Base-by-base conservation (phyloP, 2,113 vertebrate genomes). In the Rhabdomys dilectus region DNA sequence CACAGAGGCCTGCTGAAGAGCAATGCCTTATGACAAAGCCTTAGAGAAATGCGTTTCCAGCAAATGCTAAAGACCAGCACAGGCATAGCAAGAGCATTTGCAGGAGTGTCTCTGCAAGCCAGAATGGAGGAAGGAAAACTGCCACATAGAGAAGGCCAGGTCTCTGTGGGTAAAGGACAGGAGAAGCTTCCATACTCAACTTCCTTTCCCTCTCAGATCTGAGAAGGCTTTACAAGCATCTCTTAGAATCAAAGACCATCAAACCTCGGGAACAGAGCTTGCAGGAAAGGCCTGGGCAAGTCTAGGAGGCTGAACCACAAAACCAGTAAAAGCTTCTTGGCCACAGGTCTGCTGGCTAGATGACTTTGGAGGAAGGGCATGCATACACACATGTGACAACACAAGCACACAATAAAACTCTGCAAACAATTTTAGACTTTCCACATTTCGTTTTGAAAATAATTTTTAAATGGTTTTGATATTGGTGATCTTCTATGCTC, bases 31-130 rank as follows among this genome's bases (percentile, higher is more conserved):
- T 17, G 86, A 82, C 93, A 87, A 51, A 60, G 75, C 34, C 91
- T 42, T 78, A 60, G 39, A 92, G 93, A 95, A 95, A 94, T 29
- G 16, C 26, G 92, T 10, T 80, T n/a, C 64, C 53, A 70, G 80
- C 22, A 77, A 94, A 68, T 0, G 91, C n/a, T 39, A 29, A 42
- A 85, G 58, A 89, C 42, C 64, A n/a, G 66, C 56, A 39, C 0
- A 0, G 75, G 62, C 77, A n/a, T 13, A 10, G 42, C 51, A 26
- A 56, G 77, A 56, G 77, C 10, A 1, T 11, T n/a, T 29, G 16
- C 26, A 84, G 48, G 36, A 81, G 13, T 22, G 31, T 64, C 78
- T 36, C 53, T 89, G 21, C 48, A 68, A 91, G 70, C 42, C 53
- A 90, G 26, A 62, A 62, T 1, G 58, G 70, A 64, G 77, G 31